Evolutionary conservation across 2,797 vertebrate species (phyloP), one percentile per base, ranked within the genome.

Genomic region (Naso thynnoides): DNA sequence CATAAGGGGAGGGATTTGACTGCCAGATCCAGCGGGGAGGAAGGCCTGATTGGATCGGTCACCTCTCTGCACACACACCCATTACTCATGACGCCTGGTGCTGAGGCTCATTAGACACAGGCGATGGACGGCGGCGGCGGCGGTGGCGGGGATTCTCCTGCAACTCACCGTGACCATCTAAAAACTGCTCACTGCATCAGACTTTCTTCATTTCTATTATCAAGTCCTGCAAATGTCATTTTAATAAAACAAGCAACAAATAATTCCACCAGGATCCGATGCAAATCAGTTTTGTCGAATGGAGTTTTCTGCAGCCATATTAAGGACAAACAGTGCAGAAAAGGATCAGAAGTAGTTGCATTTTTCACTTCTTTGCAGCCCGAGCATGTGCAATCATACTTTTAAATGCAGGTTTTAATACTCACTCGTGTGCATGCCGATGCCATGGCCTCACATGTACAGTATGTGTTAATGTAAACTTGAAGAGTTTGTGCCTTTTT

Each of bases 21-120:
- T 79, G 66, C 78, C 74, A 73, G 82, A 90, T 90, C 88, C 86
- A 82, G 62, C 52, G 58, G 72, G 64, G 61, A 56, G 79, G 64
- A 52, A 86, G 76, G 65, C 79, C 75, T 90, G 90, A 92, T 92
- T 90, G 81, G 80, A 90, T 88, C 52, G 76, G 88, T 86, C 90
- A 89, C 86, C 88, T 86, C 81, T 66, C 47, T 52, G 23, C 71
- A 41, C n/a, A 73, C 67, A 79, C 82, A 75, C 60, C 54, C 49
- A 39, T 79, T 79, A 52, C 70, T 65, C 59, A 19, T 23, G 63
- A 50, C 7, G 59, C 75, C 80, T 18, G 27, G 1, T 79, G 74
- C 67, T n/a, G 10, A 29, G 73, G 73, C 77, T 87, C 76, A 89
- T 89, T 90, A 87, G 82, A 86, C 81, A 75, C 68, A 64, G 67